These are phyloP conservation scores for mouse (Mus musculus) DNA, from an alignment of 2,113 vertebrate genomes.

Conservation along the genomic window DNA sequence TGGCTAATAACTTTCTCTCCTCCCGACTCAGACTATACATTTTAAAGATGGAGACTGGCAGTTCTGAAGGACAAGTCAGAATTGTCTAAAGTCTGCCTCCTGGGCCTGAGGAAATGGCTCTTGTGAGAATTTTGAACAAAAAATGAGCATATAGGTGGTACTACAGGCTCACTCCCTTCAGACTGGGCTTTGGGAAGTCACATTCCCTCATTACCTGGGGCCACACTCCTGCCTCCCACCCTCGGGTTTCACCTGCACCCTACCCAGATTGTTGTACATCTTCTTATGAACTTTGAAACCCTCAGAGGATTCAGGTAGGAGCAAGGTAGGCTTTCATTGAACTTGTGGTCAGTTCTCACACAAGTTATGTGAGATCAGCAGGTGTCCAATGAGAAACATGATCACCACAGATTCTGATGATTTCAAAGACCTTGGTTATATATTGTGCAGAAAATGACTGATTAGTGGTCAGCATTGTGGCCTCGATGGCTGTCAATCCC, in stretches of 20 bases:
- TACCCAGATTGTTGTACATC: background rate
- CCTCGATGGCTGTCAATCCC: background rate
- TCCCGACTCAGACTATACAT: background rate
- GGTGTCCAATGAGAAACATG: background rate
- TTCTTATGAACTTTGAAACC: background rate
- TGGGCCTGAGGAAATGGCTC: background rate
- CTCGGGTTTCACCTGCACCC: background rate
- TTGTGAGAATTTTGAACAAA: background rate
- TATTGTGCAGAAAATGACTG: background rate
- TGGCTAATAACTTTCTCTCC: background rate
- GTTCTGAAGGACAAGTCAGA: background rate
- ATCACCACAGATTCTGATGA: background rate
- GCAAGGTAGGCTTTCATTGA: background rate
- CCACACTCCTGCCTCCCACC: background rate
- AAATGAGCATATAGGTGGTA: background rate
- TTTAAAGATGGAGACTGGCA: background rate
- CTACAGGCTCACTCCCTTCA: background rate
- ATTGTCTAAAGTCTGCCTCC: background rate
- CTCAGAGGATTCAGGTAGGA: fast-evolving
- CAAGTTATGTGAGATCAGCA: background rate
- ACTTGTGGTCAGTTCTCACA: background rate
- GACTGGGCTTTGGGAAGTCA: background rate
- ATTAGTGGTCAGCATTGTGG: background rate
- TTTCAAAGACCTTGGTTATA: background rate
- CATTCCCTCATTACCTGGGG: fast-evolving